Base-by-base conservation (phyloP, 1,140 invertebrate species). In the Bombus picipes region DNA sequence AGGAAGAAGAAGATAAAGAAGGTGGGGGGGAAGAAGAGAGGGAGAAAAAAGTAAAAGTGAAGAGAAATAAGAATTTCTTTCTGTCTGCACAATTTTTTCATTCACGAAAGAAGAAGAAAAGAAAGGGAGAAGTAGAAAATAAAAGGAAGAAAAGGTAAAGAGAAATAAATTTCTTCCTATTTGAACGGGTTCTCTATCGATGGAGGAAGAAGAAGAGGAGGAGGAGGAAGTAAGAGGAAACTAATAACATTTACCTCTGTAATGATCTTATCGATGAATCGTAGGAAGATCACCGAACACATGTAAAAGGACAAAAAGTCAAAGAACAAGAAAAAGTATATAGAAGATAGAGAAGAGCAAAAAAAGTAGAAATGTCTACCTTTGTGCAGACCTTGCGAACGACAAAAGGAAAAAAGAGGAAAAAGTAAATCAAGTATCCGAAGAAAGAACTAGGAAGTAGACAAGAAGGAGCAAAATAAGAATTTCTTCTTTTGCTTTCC, bases 21-120 rank as follows among this genome's bases (percentile, higher is more conserved):
- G 25, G 1, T 0, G 22, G 0, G 10, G 13, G 8, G 1, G 59
- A 62, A 62, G 0, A 28, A n/a, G 28, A 62, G 10, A 12, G 28
- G 4, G 4, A 18, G 15, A 5, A 53, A 15, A 0, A 47, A 47
- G 43, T 47, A 47, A 47, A 47, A 18, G 5, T 47, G 5, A 47
- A 47, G 18, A 53, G 5, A 53, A 53, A 18, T 87, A 87, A 74
- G 70, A 84, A 87, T 77, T 83, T 74, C 41, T 32, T 22, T 22
- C 22, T n/a, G 18, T 18, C 13, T 65, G 37, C 13, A 18, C 47
- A 18, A 53, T 18, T 53, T 65, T 25, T 28, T 10, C 57, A 59
- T 28, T 1, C 57, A 2, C 25, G 3, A 59, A 59, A 28, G 3
- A 59, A 59, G 9, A 3, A 25, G 59, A n/a, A 13, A 12, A 34